Evolutionary conservation across 2,888 invertebrate genomes (phyloP), one percentile per base, ranked within the genome.

Genomic region (Adineta ricciae): DNA sequence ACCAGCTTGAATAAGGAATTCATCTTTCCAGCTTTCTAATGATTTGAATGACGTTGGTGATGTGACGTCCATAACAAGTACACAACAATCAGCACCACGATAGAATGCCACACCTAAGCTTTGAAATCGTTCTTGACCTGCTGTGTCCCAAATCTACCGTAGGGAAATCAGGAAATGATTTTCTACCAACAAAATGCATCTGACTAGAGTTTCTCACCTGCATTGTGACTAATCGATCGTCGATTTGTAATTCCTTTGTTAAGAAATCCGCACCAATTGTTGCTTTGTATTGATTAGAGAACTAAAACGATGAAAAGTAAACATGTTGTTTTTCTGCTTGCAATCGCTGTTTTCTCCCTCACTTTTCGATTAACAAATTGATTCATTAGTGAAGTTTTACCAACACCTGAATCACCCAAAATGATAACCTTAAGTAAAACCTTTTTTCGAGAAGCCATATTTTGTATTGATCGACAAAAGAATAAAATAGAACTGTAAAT

Each of bases 281-380:
- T 87, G 99, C 98, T 92, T 99, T 99, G 92, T 99, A 99, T 92
- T 99, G 98, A 92, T 97, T 78, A 9, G 78, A 41, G 41, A 78
- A 78, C 64, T 64, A 36, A 64, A 32, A 64, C 0, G 3, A 64
- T 49, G 9, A 49, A 7, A 50, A 16, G 19, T 50, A 50, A 50
- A 50, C 11, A 16, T 50, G 19, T 50, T 50, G 32, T 64, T 32
- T 16, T 32, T 32, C 32, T 5, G 16, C 32, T 19, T 7, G 32
- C 11, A 64, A 32, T 3, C 16, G 16, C 5, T 16, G 11, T 64
- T 24, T 32, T 24, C 27, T 9, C 98, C 89, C 96, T 96, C 92
- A 99, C 99, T 92, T 98, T 96, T 91, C 97, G 96, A 92, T 97
- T 99, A 88, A 99, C 98, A 93, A 98, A 99, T 92, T 98, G 98